Evolutionary conservation across 1,140 invertebrate species (phyloP).

Genomic region (Coelopa frigida): DNA sequence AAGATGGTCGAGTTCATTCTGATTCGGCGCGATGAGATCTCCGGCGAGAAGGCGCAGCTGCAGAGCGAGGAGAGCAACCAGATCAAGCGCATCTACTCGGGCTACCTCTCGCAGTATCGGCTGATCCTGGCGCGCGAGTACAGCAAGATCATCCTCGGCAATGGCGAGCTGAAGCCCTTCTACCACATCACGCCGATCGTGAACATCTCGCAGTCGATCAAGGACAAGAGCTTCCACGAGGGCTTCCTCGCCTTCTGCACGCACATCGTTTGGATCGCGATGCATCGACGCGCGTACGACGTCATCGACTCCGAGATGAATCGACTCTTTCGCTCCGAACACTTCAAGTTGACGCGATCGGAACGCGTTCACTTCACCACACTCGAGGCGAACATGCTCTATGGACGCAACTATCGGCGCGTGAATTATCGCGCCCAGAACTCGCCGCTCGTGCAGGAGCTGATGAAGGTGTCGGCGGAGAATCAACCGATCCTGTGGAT

Average conservation of each 20-base stretch:
- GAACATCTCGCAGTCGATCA: constrained; percentile 27
- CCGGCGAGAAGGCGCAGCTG: constrained; percentile 23
- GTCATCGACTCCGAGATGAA: constrained; percentile 38
- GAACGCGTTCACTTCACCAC: constrained; percentile 23
- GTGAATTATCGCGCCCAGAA: constrained; percentile 31
- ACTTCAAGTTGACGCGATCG: constrained; percentile 21
- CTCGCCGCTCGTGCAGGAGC: constrained; percentile 33
- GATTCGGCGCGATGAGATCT: constrained; percentile 34
- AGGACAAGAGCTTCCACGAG: constrained; percentile 32
- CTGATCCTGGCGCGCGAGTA: constrained; percentile 36
- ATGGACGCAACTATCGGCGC: constrained; percentile 27
- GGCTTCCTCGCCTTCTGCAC: constrained; percentile 29
- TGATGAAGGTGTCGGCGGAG: constrained; percentile 22
- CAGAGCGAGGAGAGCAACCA: constrained; percentile 32
- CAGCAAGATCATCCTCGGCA: constrained; percentile 28
- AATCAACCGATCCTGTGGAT: constrained; percentile 38
- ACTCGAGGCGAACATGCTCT: constrained; percentile 26
- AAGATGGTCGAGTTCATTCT: constrained; percentile 35
- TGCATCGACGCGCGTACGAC: constrained; percentile 29
- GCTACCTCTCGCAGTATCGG: constrained; percentile 30
- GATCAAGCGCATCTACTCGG: constrained; percentile 31
- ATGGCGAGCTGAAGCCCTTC: constrained; percentile 24
- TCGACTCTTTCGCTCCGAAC: constrained; percentile 36
- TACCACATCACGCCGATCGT: constrained; percentile 29
- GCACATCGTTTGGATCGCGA: constrained; percentile 35